Percentiles rank a stretch among this genome's conserved stretches.
Conservation (phyloP, 2,888 invertebrate species). For the Antheraea yamamai region DNA sequence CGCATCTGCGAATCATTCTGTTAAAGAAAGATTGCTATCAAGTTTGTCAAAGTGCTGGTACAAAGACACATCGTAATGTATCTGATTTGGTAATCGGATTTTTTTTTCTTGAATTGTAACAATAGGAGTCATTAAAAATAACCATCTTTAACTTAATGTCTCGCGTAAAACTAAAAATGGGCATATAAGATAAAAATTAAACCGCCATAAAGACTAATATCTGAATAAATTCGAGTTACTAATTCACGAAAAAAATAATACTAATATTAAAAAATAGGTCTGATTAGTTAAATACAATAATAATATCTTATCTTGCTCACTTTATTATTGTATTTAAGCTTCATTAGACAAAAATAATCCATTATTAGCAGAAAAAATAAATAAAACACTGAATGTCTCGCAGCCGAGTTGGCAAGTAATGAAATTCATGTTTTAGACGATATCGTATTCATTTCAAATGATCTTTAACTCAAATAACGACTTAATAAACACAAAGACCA, state of each 20-base stretch:
- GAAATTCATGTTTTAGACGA: neutral
- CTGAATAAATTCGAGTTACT: too few relatives aligned
- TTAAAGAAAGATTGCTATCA: neutral
- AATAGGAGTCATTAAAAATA: neutral
- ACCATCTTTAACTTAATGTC: neutral
- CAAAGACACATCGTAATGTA: neutral
- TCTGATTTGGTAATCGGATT: neutral
- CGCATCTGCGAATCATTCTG: neutral
- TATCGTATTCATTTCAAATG: neutral
- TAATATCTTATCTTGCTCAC: too few relatives aligned
- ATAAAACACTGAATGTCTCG: neutral
- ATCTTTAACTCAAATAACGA: neutral
- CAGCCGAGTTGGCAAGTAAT: neutral
- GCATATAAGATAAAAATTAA: too few relatives aligned
- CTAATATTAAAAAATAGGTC: too few relatives aligned
- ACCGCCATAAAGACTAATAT: too few relatives aligned
- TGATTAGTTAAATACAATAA: too few relatives aligned
- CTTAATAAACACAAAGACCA: constrained; percentile 9
- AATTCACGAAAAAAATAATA: too few relatives aligned
- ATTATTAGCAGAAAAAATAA: too few relatives aligned
- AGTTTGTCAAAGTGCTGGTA: neutral
- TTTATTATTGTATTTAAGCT: too few relatives aligned
- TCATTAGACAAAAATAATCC: too few relatives aligned
- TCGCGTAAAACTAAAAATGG: too few relatives aligned
- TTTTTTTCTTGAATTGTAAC: neutral